A percentile compares a stretch with the other conserved stretches of the same genome.
Evolutionary conservation across 2,113 vertebrate genomes (phyloP).

Genomic region (Triplophysa siluroides): DNA sequence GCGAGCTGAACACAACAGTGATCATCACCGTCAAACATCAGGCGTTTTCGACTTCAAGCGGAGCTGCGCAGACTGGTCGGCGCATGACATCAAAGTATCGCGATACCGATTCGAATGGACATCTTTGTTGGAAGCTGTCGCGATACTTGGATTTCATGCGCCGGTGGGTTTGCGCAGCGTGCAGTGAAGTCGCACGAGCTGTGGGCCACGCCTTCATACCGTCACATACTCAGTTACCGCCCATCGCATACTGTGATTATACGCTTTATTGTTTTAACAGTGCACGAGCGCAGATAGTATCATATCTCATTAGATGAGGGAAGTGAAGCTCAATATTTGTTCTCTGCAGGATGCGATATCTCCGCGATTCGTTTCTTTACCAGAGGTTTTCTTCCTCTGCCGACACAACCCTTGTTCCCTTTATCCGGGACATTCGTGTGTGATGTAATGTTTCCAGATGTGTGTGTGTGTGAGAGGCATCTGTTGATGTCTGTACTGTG

Average conservation of each 20-base stretch:
- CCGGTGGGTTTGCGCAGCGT: background rate
- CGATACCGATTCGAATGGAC: too few species aligned
- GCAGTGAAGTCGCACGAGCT: background rate
- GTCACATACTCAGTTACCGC: constrained; percentile 36
- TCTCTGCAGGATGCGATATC: background rate
- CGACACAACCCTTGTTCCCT: constrained; percentile 50
- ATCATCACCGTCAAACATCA: constrained; percentile 39
- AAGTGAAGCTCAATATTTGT: background rate
- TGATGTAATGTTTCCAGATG: constrained; percentile 81
- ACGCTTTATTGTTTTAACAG: background rate
- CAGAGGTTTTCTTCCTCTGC: constrained; percentile 34
- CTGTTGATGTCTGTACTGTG: too few species aligned
- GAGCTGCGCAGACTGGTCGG: too few species aligned
- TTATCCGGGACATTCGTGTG: constrained; percentile 67
- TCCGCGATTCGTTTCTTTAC: background rate
- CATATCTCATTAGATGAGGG: constrained; percentile 15
- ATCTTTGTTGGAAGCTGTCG: too few species aligned
- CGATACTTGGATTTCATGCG: too few species aligned
- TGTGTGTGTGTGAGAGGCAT: constrained; percentile 53
- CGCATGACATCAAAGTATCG: too few species aligned
- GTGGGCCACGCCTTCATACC: constrained; percentile 48
- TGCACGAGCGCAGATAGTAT: background rate
- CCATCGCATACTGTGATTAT: background rate
- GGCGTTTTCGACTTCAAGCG: too few species aligned
- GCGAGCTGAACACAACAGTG: background rate